Conservation (phyloP, 2,888 invertebrate genomes). For the Diachrysia chrysitis region DNA sequence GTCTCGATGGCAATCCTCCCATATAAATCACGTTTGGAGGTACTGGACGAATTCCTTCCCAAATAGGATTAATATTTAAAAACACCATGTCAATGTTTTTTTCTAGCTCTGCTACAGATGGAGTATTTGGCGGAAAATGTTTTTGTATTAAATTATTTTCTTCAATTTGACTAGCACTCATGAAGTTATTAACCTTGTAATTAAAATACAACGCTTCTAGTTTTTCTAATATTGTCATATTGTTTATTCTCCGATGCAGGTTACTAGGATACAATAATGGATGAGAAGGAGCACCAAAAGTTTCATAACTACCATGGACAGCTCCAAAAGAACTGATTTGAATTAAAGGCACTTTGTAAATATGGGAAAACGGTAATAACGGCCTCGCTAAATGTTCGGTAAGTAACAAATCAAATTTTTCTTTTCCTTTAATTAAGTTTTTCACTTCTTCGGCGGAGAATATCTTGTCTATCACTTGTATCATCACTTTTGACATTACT, state of each 20-base stretch:
- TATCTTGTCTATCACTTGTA: conserved; percentile 50
- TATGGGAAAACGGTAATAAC: conserved; percentile 55
- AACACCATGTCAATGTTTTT: conserved; percentile 75
- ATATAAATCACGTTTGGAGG: conserved; percentile 77
- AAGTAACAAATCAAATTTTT: conserved; percentile 67
- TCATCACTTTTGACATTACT: conserved; percentile 21
- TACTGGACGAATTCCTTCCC: conserved; percentile 72
- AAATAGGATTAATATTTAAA: conserved; percentile 76
- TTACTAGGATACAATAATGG: conserved; percentile 63
- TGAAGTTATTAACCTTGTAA: conserved; percentile 25
- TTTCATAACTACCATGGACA: conserved; percentile 40
- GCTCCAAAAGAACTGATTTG: conserved; percentile 67
- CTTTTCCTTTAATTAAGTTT: conserved; percentile 57
- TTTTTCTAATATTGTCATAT: conserved; percentile 66
- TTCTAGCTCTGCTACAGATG: conserved; percentile 55
- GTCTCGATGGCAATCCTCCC: conserved; percentile 78
- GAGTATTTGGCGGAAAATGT: conserved; percentile 60
- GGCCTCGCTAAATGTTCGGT: conserved; percentile 61
- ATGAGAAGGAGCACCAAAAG: conserved; percentile 65
- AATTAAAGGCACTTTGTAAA: conserved; percentile 69
- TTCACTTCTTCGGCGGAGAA: conserved; percentile 53
- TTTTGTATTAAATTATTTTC: conserved; percentile 50
- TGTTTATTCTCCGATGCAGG: conserved; percentile 55
- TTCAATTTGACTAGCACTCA: conserved; percentile 13
- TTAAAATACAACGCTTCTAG: conserved; percentile 53